Conservation (phyloP, 2,797 vertebrate genomes). For the Craterocephalus amniculus region DNA sequence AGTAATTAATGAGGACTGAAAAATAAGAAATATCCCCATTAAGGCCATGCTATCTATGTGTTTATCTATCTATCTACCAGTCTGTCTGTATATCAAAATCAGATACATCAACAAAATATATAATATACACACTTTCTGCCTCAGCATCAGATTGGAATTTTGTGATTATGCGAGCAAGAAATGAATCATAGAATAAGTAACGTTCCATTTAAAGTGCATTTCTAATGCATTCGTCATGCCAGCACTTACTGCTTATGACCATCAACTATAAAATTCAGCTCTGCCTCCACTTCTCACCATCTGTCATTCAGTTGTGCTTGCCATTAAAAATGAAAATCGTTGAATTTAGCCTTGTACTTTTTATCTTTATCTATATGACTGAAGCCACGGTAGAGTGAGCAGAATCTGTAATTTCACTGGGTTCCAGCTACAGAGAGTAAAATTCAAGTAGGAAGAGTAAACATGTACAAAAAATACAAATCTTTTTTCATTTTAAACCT, state of each 20-base stretch:
- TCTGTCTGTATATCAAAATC: not conserved
- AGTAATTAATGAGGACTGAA: conserved; percentile 37
- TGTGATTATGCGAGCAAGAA: not conserved
- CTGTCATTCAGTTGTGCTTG: conserved; percentile 3
- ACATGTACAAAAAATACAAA: not conserved
- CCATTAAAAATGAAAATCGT: not conserved
- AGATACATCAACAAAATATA: not conserved
- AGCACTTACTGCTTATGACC: conserved; percentile 6
- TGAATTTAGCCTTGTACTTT: not conserved
- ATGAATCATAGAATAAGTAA: conserved; percentile 12
- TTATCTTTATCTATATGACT: conserved; percentile 16
- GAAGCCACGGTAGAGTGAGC: conserved; percentile 9
- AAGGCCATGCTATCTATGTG: conserved; percentile 1
- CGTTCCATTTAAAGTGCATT: conserved; percentile 11
- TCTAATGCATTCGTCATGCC: not conserved
- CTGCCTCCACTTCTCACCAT: conserved; percentile 5
- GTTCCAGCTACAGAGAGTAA: not conserved
- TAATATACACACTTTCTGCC: not conserved
- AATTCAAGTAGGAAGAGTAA: conserved; percentile 1
- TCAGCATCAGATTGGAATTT: not conserved
- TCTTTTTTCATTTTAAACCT: conserved; percentile 1
- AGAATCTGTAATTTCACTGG: conserved; percentile 3
- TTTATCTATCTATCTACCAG: not conserved
- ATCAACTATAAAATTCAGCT: conserved; percentile 9
- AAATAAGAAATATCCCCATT: conserved; percentile 22